Percentiles rank a stretch among this genome's conserved stretches.
Evolutionary conservation across 2,888 invertebrate species (phyloP).

Genomic region (Nasonia oneida): DNA sequence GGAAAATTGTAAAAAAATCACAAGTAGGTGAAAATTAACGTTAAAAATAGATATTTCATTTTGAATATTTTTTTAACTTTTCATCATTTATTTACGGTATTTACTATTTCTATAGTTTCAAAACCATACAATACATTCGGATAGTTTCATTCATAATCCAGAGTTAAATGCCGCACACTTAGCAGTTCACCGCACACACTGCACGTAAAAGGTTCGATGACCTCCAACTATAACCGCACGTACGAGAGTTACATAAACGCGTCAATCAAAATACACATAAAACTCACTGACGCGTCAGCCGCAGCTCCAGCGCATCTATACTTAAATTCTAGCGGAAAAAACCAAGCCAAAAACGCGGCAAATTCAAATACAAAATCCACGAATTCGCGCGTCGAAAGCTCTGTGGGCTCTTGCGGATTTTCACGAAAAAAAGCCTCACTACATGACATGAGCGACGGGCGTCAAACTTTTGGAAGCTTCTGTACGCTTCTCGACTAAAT

Average conservation of each 20-base stretch:
- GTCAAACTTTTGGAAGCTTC: background rate
- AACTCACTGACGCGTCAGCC: background rate
- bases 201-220: background rate
- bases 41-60: too few species aligned
- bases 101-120: too few species aligned
- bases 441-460: too few species aligned
- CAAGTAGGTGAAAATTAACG: too few species aligned
- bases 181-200: background rate
- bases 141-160: background rate
- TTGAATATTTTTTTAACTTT: too few species aligned
- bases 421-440: background rate
- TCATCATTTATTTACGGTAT: too few species aligned
- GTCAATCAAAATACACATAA: background rate
- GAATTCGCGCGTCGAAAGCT: background rate
- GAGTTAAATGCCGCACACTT: background rate
- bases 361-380: background rate
- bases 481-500: constrained; percentile 27
- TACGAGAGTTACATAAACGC: background rate
- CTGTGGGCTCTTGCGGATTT: background rate
- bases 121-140: too few species aligned
- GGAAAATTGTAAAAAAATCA: too few species aligned
- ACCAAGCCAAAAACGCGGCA: constrained; percentile 56
- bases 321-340: constrained; percentile 60
- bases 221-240: background rate
- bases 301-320: background rate